phyloP scores from a whole-genome alignment of 2,888 invertebrate genomes.

The Ctena decussata region DNA sequence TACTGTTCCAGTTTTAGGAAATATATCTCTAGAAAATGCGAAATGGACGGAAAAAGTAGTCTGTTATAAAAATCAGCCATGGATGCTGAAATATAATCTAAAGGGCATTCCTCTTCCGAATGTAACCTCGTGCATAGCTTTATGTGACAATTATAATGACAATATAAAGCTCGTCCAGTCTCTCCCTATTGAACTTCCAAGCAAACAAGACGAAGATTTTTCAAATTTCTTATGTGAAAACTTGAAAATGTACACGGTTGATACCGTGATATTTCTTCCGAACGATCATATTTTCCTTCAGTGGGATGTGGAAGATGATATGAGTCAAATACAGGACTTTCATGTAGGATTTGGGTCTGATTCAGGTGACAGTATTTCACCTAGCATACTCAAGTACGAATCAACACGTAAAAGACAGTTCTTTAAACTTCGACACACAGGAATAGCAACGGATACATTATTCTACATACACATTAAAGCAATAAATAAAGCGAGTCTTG shows the following conservation, averaged over 20 bases:
- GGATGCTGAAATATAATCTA: conserved; percentile 54
- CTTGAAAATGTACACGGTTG: neutral
- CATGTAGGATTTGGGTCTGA: conserved; percentile 61
- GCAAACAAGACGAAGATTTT: conserved; percentile 15
- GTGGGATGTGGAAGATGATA: conserved; percentile 59
- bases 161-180: neutral
- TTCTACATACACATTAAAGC: conserved; percentile 64
- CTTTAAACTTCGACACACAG: conserved; percentile 54
- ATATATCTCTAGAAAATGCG: conserved; percentile 49
- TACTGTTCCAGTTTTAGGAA: conserved; percentile 50
- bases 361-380: neutral
- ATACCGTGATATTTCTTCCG: conserved; percentile 55
- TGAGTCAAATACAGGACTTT: conserved; percentile 66
- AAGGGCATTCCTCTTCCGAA: conserved; percentile 24
- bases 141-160: conserved; percentile 13
- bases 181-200: no score
- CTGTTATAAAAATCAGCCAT: conserved; percentile 40
- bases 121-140: conserved; percentile 17
- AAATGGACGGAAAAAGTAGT: conserved; percentile 43
- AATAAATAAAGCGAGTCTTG: conserved; percentile 61
- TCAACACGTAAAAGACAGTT: conserved; percentile 41
- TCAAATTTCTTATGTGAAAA: conserved; percentile 36
- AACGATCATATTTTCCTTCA: conserved; percentile 55
- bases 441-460: conserved; percentile 41
- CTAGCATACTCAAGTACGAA: conserved; percentile 52